phyloP scores from a whole-genome alignment of 2,113 vertebrate species.

The Eublepharis macularius region DNA sequence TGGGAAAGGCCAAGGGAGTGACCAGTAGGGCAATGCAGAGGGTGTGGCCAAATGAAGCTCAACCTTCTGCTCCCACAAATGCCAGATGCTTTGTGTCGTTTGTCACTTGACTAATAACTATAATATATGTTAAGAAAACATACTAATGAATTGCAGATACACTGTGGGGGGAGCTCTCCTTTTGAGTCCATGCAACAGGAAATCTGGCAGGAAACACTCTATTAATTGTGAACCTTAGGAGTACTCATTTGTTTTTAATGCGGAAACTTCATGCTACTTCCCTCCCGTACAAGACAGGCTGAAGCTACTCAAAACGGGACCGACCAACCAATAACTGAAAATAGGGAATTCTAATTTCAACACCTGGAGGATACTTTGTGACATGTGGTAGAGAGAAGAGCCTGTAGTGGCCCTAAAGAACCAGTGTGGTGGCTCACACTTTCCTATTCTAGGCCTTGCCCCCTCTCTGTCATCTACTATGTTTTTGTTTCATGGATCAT shows the following conservation, averaged over 20 bases:
- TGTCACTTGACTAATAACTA: background rate
- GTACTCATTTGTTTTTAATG: background rate
- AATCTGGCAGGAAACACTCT: conserved; percentile 23
- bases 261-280: background rate
- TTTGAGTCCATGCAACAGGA: background rate
- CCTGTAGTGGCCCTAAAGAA: background rate
- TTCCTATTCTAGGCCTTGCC: too few relatives aligned
- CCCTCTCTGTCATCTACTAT: too few relatives aligned
- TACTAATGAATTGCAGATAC: too few relatives aligned
- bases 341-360: background rate
- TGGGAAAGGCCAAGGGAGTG: conserved; percentile 4
- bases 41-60: background rate
- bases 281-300: background rate
- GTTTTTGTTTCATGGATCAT: too few relatives aligned
- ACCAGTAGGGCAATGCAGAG: conserved; percentile 11
- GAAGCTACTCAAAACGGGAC: background rate
- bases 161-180: background rate
- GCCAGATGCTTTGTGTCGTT: background rate
- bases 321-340: background rate
- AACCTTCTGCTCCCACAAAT: background rate
- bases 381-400: background rate
- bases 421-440: too few relatives aligned
- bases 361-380: background rate
- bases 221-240: background rate
- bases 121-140: background rate